Percentiles rank a stretch among this genome's conserved stretches.
Conservation (phyloP, 2,888 invertebrate species). For the Eucriotettix oculatus region DNA sequence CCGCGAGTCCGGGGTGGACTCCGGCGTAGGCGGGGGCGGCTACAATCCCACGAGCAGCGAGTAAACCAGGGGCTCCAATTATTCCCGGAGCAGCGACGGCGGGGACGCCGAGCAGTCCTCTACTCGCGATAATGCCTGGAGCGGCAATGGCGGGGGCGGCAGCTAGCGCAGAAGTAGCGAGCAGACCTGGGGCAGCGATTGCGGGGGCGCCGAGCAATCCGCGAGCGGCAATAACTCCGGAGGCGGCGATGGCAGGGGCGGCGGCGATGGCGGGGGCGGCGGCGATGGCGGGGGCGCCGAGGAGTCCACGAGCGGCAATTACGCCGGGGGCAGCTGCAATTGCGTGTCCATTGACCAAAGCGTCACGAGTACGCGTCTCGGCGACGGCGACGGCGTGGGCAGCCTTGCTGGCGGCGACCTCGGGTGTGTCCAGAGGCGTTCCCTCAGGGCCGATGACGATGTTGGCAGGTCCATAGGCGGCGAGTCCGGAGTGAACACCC, state of each 20-base stretch:
- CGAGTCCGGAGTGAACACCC: neutral
- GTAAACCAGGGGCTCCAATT: too few species aligned
- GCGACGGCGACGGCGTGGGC: constrained; percentile 23
- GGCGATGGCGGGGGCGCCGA: neutral
- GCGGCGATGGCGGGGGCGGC: neutral
- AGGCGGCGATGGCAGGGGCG: neutral
- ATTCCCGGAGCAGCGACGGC: too few species aligned
- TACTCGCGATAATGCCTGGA: neutral
- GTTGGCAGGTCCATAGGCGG: constrained; percentile 2
- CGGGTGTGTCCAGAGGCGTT: constrained; percentile 23
- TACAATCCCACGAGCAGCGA: too few species aligned
- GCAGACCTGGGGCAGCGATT: neutral
- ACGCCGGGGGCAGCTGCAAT: neutral
- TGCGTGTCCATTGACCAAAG: neutral
- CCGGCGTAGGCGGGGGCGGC: neutral
- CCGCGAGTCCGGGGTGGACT: neutral
- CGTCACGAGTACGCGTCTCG: neutral
- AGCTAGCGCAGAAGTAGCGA: neutral
- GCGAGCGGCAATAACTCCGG: neutral
- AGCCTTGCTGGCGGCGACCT: constrained; percentile 34
- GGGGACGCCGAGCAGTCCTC: too few species aligned
- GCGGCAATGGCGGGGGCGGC: too few species aligned
- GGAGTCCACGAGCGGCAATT: neutral
- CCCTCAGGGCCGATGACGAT: constrained; percentile 3
- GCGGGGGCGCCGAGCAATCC: neutral